Evolutionary conservation across 2,888 invertebrate species (phyloP).

Genomic region (Scaptomyza parva): DNA sequence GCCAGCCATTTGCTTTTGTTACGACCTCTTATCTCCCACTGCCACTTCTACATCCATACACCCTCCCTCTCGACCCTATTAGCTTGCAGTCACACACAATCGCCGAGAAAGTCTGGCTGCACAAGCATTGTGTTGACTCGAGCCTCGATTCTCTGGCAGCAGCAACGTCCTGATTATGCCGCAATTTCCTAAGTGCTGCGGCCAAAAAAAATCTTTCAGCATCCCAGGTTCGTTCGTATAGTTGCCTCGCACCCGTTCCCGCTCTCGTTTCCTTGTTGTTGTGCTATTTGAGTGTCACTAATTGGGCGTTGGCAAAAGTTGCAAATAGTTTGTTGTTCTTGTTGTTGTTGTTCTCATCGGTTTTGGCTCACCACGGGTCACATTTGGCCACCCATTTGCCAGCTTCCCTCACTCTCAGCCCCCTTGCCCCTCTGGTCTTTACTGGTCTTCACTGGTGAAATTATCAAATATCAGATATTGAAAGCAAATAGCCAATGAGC

Average conservation of each 20-base stretch:
- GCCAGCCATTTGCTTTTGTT: slow-evolving; percentile 58
- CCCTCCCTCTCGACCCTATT: slow-evolving; percentile 20
- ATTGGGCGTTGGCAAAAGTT: slow-evolving; percentile 71
- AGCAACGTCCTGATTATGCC: slow-evolving; percentile 73
- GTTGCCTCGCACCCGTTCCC: too few relatives aligned
- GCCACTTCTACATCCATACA: too few relatives aligned
- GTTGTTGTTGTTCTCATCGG: too few relatives aligned
- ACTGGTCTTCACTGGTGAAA: not conserved
- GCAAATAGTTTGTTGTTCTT: slow-evolving; percentile 67
- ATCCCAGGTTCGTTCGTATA: slow-evolving; percentile 7
- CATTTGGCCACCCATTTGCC: not conserved
- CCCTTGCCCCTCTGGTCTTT: not conserved
- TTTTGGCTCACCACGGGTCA: slow-evolving; percentile 43
- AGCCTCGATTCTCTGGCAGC: slow-evolving; percentile 50
- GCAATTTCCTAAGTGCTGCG: slow-evolving; percentile 78
- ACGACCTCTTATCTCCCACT: slow-evolving; percentile 2
- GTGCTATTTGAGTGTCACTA: slow-evolving; percentile 75
- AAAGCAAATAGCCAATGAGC: not conserved
- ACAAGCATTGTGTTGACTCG: slow-evolving; percentile 56
- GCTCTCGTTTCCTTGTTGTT: too few relatives aligned
- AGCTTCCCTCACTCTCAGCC: not conserved
- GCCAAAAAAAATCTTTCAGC: slow-evolving; percentile 50
- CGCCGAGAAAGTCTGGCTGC: slow-evolving; percentile 12
- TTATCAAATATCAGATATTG: slow-evolving; percentile 7
- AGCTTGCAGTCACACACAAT: slow-evolving; percentile 16